A percentile compares a stretch with the other conserved stretches of the same genome.
Evolutionary conservation across 2,113 vertebrate species (phyloP).

Genomic region (Dasyornis broadbenti): DNA sequence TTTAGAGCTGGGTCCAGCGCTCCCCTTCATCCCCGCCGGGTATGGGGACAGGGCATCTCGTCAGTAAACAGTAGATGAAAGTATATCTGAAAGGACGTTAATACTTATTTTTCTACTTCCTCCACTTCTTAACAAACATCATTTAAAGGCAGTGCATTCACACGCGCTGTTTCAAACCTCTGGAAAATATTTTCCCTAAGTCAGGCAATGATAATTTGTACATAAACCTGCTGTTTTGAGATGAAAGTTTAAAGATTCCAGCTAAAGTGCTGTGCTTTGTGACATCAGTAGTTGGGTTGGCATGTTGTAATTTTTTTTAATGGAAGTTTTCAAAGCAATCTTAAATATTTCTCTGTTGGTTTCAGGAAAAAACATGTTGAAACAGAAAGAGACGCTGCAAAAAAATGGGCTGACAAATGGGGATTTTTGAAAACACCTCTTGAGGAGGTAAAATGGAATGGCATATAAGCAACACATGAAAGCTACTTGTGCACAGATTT

Average conservation of each 20-base stretch:
- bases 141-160: neutral
- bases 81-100: accelerated
- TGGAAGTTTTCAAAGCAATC: neutral
- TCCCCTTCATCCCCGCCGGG: accelerated
- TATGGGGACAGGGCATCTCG: neutral
- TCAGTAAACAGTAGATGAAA: neutral
- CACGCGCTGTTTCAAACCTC: neutral
- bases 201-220: neutral
- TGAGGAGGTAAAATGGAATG: conserved; percentile 67
- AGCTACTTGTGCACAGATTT: neutral
- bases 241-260: neutral
- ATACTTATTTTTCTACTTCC: neutral
- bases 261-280: neutral
- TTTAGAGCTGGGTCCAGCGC: neutral
- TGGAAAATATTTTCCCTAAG: neutral
- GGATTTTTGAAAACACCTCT: conserved; percentile 67
- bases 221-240: neutral
- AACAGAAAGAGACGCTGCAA: conserved; percentile 48
- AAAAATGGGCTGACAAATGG: conserved; percentile 72
- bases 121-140: accelerated
- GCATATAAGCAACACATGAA: neutral
- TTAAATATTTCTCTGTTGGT: neutral
- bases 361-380: conserved; percentile 66
- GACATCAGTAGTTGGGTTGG: neutral
- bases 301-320: accelerated